phyloP scores from a whole-genome alignment of 1,140 invertebrate species.

The Fopius arisanus region DNA sequence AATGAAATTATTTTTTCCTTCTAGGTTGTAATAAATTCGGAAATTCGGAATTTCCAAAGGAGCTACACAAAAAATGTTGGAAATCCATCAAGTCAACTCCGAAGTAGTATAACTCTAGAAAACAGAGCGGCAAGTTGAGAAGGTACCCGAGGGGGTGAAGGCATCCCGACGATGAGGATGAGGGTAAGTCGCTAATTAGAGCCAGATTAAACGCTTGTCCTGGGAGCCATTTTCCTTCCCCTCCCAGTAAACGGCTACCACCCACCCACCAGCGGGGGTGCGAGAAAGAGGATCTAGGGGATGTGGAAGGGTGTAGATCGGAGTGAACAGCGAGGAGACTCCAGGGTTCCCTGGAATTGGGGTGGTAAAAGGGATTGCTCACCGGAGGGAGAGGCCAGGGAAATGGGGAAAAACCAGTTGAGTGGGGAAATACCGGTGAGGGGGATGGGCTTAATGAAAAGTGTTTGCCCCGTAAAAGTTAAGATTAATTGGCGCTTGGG shows the following conservation, averaged over 20 bases:
- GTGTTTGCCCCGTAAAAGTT: conserved; percentile 65
- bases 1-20: too few species aligned
- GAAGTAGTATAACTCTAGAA: not conserved
- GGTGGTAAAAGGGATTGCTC: conserved; percentile 25
- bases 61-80: not conserved
- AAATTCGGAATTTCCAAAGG: not conserved
- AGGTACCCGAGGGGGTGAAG: not conserved
- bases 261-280: not conserved
- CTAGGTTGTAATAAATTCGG: too few species aligned
- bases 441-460: conserved; percentile 61
- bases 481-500: conserved; percentile 64
- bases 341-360: not conserved
- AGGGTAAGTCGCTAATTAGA: conserved; percentile 63
- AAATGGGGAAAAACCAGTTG: conserved; percentile 37
- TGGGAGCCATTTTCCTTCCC: conserved; percentile 60
- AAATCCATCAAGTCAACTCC: not conserved
- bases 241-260: not conserved
- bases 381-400: conserved; percentile 19
- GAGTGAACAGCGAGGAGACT: not conserved
- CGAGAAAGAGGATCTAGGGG: not conserved
- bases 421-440: conserved; percentile 5
- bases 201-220: conserved; percentile 65
- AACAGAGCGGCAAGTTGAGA: not conserved
- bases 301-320: not conserved
- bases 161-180: conserved; percentile 25